Evolutionary conservation across 2,888 invertebrate genomes (phyloP), one percentile per base, ranked within the genome.

Genomic region (Plebejus argus): DNA sequence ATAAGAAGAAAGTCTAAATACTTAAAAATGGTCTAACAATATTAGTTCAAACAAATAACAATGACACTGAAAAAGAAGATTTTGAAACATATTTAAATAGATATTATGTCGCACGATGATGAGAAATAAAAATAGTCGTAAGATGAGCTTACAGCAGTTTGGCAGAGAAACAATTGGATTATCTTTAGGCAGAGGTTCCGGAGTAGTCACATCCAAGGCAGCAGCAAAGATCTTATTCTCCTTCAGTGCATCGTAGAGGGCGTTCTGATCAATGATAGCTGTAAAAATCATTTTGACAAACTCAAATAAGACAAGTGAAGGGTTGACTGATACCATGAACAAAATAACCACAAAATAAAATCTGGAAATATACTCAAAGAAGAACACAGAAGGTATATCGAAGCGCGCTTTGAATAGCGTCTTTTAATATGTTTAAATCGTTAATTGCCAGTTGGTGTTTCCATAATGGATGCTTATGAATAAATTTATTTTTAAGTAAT

Each of bases 141-240:
- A 12, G 7, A 6, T 20, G 7, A 71, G 93, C 95, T 93, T 88
- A 98, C 98, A 96, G 86, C 97, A 96, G 89, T 99, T 99, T 0
- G 96, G 95, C 39, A 99, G 88, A 10, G 94, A 95, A 3, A 97
- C 85, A 10, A 99, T 91, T 15, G 96, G 96, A 86, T 98, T 96
- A 85, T 97, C 95, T 3, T 95, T 87, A 0, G 97, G 96, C 70
- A 99, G 84, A 0, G 99, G 99, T 88, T 99, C 99, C 0, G 99
- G 98, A 1, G 96, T 96, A 83, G 96, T 97, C 3, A 99, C 99
- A 88, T 99, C 99, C 3, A 99, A 92, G 0, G 98, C 99, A 0
- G 99, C 99, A 0, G 97, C 97, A 83, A 96, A 97, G 81, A 99
- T 98, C 79, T 95, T 94, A 0, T 96, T 95, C 15, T 94, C 93